Evolutionary conservation across 2,888 invertebrate species (phyloP).

Genomic region (Sphinx pinastri): DNA sequence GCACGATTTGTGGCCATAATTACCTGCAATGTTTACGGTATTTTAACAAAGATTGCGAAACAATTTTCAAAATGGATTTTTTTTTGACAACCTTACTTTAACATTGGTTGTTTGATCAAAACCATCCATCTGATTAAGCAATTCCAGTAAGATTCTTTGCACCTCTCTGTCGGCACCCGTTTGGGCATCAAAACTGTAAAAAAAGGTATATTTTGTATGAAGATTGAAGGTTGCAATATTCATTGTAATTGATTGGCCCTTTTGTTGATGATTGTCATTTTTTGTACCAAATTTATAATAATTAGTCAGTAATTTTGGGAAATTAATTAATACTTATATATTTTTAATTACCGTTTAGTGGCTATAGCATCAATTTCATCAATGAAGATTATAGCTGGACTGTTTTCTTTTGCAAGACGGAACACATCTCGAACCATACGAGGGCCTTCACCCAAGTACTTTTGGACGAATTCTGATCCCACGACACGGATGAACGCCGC

Average conservation of each 20-base stretch:
- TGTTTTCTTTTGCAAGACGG: slow-evolving; percentile 99
- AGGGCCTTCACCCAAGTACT: slow-evolving; percentile 99
- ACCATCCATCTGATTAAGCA: slow-evolving; percentile 99
- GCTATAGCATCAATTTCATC: slow-evolving; percentile 99
- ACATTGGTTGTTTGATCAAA: slow-evolving; percentile 99
- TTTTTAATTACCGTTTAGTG: slow-evolving; percentile 89
- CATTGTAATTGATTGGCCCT: background rate
- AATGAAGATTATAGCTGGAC: slow-evolving; percentile 99
- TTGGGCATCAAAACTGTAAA: slow-evolving; percentile 94
- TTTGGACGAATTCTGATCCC: slow-evolving; percentile 99
- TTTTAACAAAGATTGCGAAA: background rate
- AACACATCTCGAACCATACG: slow-evolving; percentile 99
- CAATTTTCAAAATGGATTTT: background rate
- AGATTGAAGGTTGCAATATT: background rate
- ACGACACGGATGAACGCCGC: slow-evolving; percentile 99
- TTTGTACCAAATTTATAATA: too few relatives aligned
- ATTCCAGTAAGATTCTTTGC: slow-evolving; percentile 97
- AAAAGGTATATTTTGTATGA: background rate
- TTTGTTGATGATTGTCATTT: background rate
- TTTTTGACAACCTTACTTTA: slow-evolving; percentile 85
- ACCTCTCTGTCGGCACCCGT: slow-evolving; percentile 99
- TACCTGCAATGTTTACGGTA: slow-evolving; percentile 55
- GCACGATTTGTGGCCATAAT: slow-evolving; percentile 99
- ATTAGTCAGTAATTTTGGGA: too few relatives aligned
- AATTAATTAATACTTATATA: background rate